Base-by-base conservation (phyloP, 1,140 invertebrate species). In the Aphidius ervi region DNA sequence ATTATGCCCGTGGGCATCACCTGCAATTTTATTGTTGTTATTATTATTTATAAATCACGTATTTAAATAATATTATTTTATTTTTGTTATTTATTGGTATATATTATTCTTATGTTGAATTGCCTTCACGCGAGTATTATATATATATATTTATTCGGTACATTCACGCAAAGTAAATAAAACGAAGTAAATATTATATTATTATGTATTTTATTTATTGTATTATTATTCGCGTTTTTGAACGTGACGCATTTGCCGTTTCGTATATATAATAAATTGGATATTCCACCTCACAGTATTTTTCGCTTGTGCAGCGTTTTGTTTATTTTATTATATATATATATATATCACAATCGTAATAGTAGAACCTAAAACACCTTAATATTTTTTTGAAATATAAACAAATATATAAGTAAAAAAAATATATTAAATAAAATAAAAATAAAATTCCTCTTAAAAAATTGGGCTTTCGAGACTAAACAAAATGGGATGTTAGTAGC, bases 261-360 rank as follows among this genome's bases (percentile, higher is more conserved):
- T 54, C 10, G 40, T 54, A 41, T 39, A 42, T 40, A 73, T 77
- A 74, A 77, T 74, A 77, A 70, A 71, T 78, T 79, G 73, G 74
- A 75, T 57, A 47, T 50, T 76, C 70, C 72, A 70, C 74, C 75
- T 77, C 78, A 79, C 74, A 78, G 78, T 79, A 80, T 77, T 68
- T 31, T 41, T 79, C 74, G 78, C 78, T 80, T 80, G 68, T 79
- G 78, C 78, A 80, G 78, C 77, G 72, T 80, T 79, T 77, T 73
- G 63, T 74, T 67, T 31, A 31, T 31, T 31, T 31, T 3, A 31
- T 31, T 31, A 3, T 31, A 3, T 31, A 23, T 23, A 23, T 23
- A 23, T 23, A 31, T 31, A 62, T 73, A 69, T 74, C 72, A 77
- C 70, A 71, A 78, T 70, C 67, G 73, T 78, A 78, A 79, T 73